These are phyloP conservation scores for Platycheirus rosarum DNA, from an alignment of 2,888 invertebrate species.

Conservation along the genomic window DNA sequence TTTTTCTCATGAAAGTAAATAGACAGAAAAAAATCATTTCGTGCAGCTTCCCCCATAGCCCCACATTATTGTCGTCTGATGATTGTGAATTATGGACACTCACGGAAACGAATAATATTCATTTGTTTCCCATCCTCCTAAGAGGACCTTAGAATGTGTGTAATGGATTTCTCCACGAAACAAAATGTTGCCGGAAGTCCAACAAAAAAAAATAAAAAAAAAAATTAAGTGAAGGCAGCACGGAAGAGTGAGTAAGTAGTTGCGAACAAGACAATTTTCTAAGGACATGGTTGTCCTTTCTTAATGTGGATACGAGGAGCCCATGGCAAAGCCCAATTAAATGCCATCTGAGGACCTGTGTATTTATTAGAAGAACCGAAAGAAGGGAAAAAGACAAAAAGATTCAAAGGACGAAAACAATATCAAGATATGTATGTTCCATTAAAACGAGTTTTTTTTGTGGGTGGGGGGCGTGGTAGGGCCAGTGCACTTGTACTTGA, in stretches of 20 bases:
- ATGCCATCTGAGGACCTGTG: slow-evolving; percentile 30
- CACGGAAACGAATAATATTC: slow-evolving; percentile 55
- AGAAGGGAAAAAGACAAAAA: neutral
- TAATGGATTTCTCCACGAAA: slow-evolving; percentile 31
- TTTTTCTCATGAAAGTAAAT: neutral
- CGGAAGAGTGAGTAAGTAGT: slow-evolving; percentile 29
- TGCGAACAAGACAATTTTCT: slow-evolving; percentile 40
- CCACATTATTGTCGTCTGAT: slow-evolving; percentile 41
- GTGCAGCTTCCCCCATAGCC: slow-evolving; percentile 41
- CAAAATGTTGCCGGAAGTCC: slow-evolving; percentile 8
- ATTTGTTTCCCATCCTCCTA: slow-evolving; percentile 41
- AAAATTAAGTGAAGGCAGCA: slow-evolving; percentile 33
- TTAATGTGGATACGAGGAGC: slow-evolving; percentile 28
- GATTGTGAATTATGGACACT: slow-evolving; percentile 67
- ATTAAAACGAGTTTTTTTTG: slow-evolving; percentile 28
- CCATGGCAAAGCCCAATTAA: slow-evolving; percentile 39
- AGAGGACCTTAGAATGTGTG: neutral
- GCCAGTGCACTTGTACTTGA: slow-evolving; percentile 27
- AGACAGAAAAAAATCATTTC: slow-evolving; percentile 21
- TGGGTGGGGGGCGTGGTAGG: too few species aligned
- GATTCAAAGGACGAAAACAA: slow-evolving; percentile 38
- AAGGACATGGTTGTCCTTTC: slow-evolving; percentile 49
- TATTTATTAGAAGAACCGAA: slow-evolving; percentile 13
- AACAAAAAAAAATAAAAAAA: slow-evolving; percentile 9
- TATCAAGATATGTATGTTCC: slow-evolving; percentile 27